Percentiles rank a stretch among this genome's conserved stretches.
These are phyloP conservation scores for Platysternon megacephalum DNA, from an alignment of 2,113 vertebrate genomes.

Conservation along the genomic window DNA sequence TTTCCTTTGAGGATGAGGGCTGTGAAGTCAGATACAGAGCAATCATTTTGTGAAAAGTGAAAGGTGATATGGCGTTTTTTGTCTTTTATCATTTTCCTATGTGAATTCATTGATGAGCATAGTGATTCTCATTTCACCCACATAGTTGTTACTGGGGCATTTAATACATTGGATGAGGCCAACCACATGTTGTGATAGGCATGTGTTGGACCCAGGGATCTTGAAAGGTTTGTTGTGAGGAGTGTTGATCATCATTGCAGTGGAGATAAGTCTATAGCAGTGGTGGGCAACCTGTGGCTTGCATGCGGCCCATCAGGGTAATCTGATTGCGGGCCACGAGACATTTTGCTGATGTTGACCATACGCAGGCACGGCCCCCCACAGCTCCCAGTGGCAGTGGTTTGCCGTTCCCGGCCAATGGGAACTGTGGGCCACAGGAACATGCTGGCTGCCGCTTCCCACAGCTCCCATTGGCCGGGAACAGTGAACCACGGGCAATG, in stretches of 20 bases:
- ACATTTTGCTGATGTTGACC: too few species aligned
- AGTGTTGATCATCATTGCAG: not conserved
- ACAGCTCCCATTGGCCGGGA: too few species aligned
- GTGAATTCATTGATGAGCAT: not conserved
- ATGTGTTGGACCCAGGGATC: not conserved
- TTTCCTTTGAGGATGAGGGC: not conserved
- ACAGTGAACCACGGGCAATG: too few species aligned
- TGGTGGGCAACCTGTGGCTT: too few species aligned
- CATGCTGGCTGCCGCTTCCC: too few species aligned
- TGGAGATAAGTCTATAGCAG: not conserved
- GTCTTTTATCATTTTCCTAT: not conserved
- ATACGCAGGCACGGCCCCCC: too few species aligned
- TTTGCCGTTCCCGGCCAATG: too few species aligned
- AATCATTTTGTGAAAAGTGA: not conserved
- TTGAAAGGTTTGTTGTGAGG: not conserved
- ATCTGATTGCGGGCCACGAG: too few species aligned
- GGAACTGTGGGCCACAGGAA: too few species aligned
- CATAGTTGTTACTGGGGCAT: not conserved
- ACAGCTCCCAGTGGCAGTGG: too few species aligned
- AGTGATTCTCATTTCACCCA: not conserved
- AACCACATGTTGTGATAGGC: not conserved
- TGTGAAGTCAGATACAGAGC: not conserved
- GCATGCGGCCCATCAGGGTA: too few species aligned
- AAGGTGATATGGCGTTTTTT: not conserved
- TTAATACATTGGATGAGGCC: not conserved